Conservation (phyloP, 2,113 vertebrate species). For the Paramisgurnus dabryanus region DNA sequence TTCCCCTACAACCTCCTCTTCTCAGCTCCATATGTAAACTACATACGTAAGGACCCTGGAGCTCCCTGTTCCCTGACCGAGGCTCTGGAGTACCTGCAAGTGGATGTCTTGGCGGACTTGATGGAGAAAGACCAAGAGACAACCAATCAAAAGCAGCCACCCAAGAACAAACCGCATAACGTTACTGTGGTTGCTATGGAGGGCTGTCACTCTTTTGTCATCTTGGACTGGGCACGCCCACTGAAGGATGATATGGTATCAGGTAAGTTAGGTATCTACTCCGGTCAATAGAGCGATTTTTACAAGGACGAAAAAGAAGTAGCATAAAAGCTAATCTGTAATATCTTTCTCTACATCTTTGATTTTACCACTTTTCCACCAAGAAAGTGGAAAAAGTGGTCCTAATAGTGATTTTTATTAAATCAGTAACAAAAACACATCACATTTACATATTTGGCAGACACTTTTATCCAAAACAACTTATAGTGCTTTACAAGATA, state of each 20-base stretch:
- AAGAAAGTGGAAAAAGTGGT: no score
- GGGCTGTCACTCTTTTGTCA: conserved; percentile 97
- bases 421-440: no score
- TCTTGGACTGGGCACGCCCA: conserved; percentile 92
- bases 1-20: conserved; percentile 3
- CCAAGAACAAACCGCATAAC: conserved; percentile 86
- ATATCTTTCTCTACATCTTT: no score
- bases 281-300: no score
- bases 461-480: no score
- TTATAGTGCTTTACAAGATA: no score
- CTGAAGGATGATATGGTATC: conserved; percentile 87
- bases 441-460: no score
- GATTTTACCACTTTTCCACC: no score
- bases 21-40: conserved; percentile 93
- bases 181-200: conserved; percentile 95
- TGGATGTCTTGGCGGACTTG: conserved; percentile 86
- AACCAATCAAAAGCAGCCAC: conserved; percentile 68
- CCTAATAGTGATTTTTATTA: no score
- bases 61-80: conserved; percentile 94
- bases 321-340: no score
- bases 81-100: conserved; percentile 94
- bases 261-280: conserved; percentile 72
- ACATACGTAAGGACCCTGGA: conserved; percentile 89
- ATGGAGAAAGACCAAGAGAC: conserved; percentile 79
- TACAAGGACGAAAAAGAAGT: no score